Base-by-base conservation (phyloP, 2,113 vertebrate species). In the Mobula birostris region DNA sequence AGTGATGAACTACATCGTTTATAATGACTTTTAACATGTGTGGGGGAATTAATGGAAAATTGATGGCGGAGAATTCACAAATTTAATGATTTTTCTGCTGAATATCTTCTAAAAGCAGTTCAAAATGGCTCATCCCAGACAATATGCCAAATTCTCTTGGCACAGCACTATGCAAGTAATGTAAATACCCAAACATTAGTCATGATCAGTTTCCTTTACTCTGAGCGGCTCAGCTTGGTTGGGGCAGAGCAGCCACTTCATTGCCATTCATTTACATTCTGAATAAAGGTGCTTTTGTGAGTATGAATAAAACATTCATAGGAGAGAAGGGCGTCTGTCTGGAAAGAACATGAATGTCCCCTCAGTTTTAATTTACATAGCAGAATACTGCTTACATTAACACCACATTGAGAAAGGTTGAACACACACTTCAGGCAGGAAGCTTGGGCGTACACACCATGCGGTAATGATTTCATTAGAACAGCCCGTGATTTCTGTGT, bases 201-300 rank as follows among this genome's bases (percentile, higher is more conserved):
- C 91, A 93, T 93, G 91, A 93, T 93, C 91, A 93, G 91, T 93
- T 93, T 93, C 91, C 91, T 93, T 93, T 93, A 93, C 91, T 76
- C 91, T 56, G 91, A 93, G 91, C 68, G 29, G 40, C 91, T 74
- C 36, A 93, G 95, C 96, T 94, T 95, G 96, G 96, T 96, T 96
- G 96, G 94, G 48, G 95, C 94, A 7, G 78, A 94, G 1, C 77
- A 0, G 95, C 80, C 78, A 32, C 78, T 61, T 83, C 80, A 72
- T 72, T 94, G 94, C 78, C 94, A 83, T 83, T 94, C 78, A 94
- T 83, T 96, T 96, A 96, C 96, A 95, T 94, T 95, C 94, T 95
- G 97, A 97, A 98, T 98, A 99, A 99, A 98, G 98, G 98, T 98
- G 98, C 98, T 98, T 97, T 99, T 99, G 98, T 99, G 96, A 96